Evolutionary conservation across 2,113 vertebrate species (phyloP), one percentile per base, ranked within the genome.

Genomic region (Oryzias curvinotus): DNA sequence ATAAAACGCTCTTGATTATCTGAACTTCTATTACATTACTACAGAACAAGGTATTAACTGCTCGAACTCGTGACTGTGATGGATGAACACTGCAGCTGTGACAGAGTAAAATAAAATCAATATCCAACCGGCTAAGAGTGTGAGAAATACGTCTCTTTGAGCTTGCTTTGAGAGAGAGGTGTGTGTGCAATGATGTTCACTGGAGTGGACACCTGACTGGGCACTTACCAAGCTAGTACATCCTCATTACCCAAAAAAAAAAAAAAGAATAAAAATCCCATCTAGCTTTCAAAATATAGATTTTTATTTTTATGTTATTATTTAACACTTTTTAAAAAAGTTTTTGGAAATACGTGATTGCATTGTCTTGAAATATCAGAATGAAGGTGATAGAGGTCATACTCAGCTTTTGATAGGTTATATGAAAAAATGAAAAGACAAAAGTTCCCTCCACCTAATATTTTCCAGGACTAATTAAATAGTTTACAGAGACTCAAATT

Each of bases 51-150:
- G 65, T 67, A 58, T 84, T 78, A 78, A 63, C 57, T 65, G 70
- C 73, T 71, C 46, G 46, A 63, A 77, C 66, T 58, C 66, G 67
- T 60, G 76, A 69, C 50, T 68, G 53, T 65, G 68, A 73, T 68
- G 55, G n/a, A 57, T 43, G 46, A 54, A 55, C 25, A 55, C 55
- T 68, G 62, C 55, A 65, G 63, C 62, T 50, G 63, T 26, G 23
- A 46, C 54, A 51, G 42, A 52, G 23, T 47, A 50, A 68, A 71
- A 68, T 62, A n/a, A 68, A 76, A 62, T 59, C 58, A 58, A 60
- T 57, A 62, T 66, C 72, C 49, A 54, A 50, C 56, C 50, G 56
- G 63, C 60, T 68, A 57, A 55, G 50, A 28, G 49, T 41, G 48
- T 46, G 53, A 81, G 50, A n/a, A 23, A 63, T 45, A 51, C 28